These are phyloP conservation scores for Campylomormyrus tamandua DNA, from an alignment of 2,113 vertebrate genomes.

Conservation along the genomic window DNA sequence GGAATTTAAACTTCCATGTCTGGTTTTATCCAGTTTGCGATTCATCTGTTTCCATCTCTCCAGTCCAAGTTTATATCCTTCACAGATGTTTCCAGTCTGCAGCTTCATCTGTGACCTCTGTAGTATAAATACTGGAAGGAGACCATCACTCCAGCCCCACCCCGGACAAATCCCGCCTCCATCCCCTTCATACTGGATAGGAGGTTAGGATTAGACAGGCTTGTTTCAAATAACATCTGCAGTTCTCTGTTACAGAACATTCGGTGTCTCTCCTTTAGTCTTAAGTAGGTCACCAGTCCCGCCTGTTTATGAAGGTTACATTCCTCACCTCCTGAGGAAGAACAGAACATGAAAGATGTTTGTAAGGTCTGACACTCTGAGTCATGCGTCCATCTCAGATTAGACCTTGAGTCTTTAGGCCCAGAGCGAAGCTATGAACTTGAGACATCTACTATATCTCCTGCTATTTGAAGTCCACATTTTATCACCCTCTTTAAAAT, in stretches of 20 bases:
- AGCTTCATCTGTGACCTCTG: constrained; percentile 2
- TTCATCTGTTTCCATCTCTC: background rate
- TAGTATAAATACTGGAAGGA: background rate
- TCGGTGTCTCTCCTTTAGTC: background rate
- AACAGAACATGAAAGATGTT: background rate
- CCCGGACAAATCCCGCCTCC: background rate
- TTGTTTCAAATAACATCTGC: background rate
- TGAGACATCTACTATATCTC: background rate
- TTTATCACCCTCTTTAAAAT: constrained; percentile 1
- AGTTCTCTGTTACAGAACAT: background rate
- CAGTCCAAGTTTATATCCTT: background rate
- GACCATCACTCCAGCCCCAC: background rate
- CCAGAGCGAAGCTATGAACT: background rate
- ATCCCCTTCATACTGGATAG: background rate
- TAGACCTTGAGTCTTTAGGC: background rate
- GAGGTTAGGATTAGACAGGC: background rate
- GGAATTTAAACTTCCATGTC: background rate
- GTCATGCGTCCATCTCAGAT: background rate
- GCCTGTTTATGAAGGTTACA: background rate
- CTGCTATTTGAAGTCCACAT: background rate
- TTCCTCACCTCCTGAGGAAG: background rate
- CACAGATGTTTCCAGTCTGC: constrained; percentile 8
- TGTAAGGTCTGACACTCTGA: background rate
- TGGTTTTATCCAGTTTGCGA: background rate
- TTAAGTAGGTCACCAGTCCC: background rate